A percentile compares a stretch with the other conserved stretches of the same genome.
These are phyloP conservation scores for Sphenopsis melanotis DNA, from an alignment of 2,797 vertebrate genomes.

Conservation along the genomic window DNA sequence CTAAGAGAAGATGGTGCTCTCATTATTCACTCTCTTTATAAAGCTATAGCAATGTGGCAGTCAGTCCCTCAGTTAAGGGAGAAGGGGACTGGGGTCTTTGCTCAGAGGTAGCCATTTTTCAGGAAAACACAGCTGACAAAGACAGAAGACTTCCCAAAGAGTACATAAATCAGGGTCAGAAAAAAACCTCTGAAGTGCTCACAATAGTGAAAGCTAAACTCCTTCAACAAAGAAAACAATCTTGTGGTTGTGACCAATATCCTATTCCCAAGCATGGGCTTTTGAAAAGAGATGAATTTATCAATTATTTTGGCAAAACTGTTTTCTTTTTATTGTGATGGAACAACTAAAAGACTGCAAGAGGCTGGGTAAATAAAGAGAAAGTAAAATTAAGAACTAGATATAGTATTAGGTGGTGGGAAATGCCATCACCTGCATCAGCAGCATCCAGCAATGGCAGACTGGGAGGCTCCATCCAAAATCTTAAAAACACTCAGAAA, in stretches of 20 bases:
- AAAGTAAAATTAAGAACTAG: not conserved
- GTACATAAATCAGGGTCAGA: not conserved
- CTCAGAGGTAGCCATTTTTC: not conserved
- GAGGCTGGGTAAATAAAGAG: not conserved
- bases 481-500: not conserved
- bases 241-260: not conserved
- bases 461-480: not conserved
- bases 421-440: not conserved
- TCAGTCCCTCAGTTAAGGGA: not conserved
- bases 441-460: not conserved
- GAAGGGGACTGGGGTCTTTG: not conserved
- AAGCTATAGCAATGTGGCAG: not conserved
- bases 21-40: not conserved
- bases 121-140: not conserved
- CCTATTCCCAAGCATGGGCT: not conserved
- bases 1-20: not conserved
- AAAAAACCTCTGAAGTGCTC: not conserved
- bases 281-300: not conserved
- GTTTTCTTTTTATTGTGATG: not conserved
- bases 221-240: not conserved
- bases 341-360: not conserved
- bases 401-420: not conserved
- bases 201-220: not conserved
- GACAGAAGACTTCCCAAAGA: not conserved
- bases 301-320: not conserved